phyloP scores from a whole-genome alignment of 2,888 invertebrate species.

The Spilosoma lubricipeda region DNA sequence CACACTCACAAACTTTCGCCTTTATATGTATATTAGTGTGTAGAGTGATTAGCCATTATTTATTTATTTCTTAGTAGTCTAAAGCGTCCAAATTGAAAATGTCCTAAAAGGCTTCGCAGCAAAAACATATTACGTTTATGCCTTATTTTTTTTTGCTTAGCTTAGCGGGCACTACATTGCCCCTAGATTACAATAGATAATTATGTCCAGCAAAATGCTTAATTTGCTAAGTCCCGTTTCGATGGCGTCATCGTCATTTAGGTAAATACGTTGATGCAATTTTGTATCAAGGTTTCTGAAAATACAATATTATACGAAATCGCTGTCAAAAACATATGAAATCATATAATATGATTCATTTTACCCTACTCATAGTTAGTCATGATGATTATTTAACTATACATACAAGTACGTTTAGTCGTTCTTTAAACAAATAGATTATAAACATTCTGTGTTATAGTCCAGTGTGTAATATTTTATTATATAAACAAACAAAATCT shows the following conservation, averaged over 20 bases:
- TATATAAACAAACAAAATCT: conserved; percentile 9
- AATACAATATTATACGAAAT: neutral
- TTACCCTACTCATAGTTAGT: conserved; percentile 2
- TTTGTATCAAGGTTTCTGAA: conserved; percentile 11
- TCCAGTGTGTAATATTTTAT: conserved; percentile 28
- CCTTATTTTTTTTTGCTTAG: neutral
- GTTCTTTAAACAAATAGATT: conserved; percentile 2
- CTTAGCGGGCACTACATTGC: neutral
- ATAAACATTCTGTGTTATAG: neutral
- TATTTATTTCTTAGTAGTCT: too few species aligned
- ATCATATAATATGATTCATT: neutral
- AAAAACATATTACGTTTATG: neutral
- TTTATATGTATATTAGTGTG: too few species aligned
- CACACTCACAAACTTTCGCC: too few species aligned
- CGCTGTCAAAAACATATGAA: conserved; percentile 11
- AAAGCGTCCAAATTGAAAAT: neutral
- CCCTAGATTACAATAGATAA: conserved; percentile 3
- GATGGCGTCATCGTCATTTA: conserved; percentile 9
- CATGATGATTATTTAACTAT: conserved; percentile 5
- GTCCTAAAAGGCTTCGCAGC: neutral
- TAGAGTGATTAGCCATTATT: too few species aligned
- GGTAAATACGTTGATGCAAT: conserved; percentile 8
- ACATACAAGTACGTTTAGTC: neutral
- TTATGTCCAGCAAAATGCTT: conserved; percentile 1
- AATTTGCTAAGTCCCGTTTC: conserved; percentile 6